A percentile compares a stretch with the other conserved stretches of the same genome.
Evolutionary conservation across 2,113 vertebrate species (phyloP).

Genomic region (Myiagra hebetior): DNA sequence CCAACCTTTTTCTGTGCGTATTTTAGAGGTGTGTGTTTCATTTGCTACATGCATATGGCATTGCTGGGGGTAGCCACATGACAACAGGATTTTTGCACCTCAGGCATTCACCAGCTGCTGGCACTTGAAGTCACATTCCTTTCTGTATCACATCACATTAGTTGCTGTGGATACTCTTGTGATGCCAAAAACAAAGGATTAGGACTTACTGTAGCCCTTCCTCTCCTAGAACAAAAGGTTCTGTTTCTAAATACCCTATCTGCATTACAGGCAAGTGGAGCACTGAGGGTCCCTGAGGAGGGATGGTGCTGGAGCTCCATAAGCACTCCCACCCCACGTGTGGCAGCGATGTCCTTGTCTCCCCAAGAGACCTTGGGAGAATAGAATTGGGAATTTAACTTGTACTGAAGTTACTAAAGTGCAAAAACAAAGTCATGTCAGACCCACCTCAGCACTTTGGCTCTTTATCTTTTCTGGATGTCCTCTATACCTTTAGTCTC

Average conservation of each 20-base stretch:
- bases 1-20: background rate
- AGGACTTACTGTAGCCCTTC: background rate
- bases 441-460: background rate
- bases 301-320: background rate
- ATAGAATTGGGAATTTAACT: background rate
- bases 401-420: background rate
- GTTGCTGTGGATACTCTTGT: conserved; percentile 61
- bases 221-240: conserved; percentile 33
- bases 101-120: conserved; percentile 35
- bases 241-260: background rate
- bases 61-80: conserved; percentile 13
- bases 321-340: background rate
- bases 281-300: background rate
- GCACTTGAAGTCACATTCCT: conserved; percentile 56
- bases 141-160: conserved; percentile 51
- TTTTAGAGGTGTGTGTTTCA: background rate
- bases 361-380: background rate
- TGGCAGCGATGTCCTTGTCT: background rate
- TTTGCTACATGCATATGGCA: background rate
- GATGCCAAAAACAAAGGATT: conserved; percentile 62
- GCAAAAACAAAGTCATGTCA: background rate
- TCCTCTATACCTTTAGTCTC: background rate
- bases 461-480: background rate
- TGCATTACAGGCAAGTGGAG: background rate
- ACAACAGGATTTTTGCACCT: conserved; percentile 25